Conservation (phyloP, 2,888 invertebrate genomes). For the Tipula vernalis region DNA sequence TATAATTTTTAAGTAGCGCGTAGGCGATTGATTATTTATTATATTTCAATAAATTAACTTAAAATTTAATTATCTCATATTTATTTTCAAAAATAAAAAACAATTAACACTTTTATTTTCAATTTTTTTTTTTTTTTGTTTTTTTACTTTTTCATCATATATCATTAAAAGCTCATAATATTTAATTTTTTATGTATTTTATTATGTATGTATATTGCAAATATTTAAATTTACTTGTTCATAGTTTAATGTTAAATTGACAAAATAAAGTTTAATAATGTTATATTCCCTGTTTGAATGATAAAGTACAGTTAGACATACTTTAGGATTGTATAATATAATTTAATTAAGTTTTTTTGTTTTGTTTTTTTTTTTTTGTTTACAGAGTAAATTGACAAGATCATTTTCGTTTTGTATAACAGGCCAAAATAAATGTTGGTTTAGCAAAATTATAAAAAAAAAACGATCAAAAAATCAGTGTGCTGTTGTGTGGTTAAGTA, state of each 20-base stretch:
- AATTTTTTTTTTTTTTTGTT: not conserved
- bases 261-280: not conserved
- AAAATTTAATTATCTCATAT: not conserved
- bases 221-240: not conserved
- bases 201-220: not conserved
- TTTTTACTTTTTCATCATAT: not conserved
- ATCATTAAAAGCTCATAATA: not conserved
- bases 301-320: not conserved
- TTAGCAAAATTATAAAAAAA: not conserved
- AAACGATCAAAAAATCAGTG: not conserved
- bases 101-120: not conserved
- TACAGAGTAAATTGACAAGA: not conserved
- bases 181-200: not conserved
- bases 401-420: not conserved
- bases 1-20: not conserved
- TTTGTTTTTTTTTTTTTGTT: too few relatives aligned
- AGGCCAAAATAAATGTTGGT: not conserved
- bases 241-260: not conserved
- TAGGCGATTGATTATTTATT: not conserved
- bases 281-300: not conserved
- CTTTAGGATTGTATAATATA: not conserved
- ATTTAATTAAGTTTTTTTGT: not conserved
- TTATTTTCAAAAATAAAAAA: not conserved
- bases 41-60: not conserved
- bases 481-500: not conserved